Evolutionary conservation across 2,113 vertebrate species (phyloP), one percentile per base, ranked within the genome.

Genomic region (Phrynosoma platyrhinos): DNA sequence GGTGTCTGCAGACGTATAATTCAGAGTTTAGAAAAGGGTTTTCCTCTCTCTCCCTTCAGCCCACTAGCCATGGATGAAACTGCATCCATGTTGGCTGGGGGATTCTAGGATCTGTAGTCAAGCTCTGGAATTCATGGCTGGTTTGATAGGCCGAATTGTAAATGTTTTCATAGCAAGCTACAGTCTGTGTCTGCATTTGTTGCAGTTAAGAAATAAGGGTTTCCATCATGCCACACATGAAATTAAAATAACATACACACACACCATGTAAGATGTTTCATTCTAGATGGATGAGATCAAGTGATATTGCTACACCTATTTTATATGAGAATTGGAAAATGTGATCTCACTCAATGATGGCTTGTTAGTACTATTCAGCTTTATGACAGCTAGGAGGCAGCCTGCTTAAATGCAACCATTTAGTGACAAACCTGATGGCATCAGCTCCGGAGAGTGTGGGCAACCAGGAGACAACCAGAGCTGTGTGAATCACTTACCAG

Each of bases 341-440:
- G 25, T 52, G 30, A 55, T 84, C 20, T 78, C 74, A n/a, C 3
- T 36, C 40, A n/a, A 47, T 40, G 40, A 7, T 78, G 58, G 27
- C 16, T 77, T 77, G 9, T 66, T 77, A n/a, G 62, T 78, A 66
- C 27, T 21, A 42, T 52, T 76, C 36, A 85, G 32, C 20, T n/a
- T 53, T 30, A 86, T 52, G 58, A 78, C 62, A 86, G 62, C 75
- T 78, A 66, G 66, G 58, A 53, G 30, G 53, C 64, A 27, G 30
- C 23, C 14, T 85, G 27, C 69, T 52, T 86, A 68, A 86, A 79
- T 86, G 40, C 27, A 68, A 68, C 20, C 52, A 77, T 79, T 79
- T 79, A 86, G 55, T 40, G 72, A 76, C 32, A 76, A 23, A 84
- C 21, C 53, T 16, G 23, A 40, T 36, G 25, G 9, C 75, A 23